Evolutionary conservation across 2,797 vertebrate genomes (phyloP).

Genomic region (Gymnodraco acuticeps): DNA sequence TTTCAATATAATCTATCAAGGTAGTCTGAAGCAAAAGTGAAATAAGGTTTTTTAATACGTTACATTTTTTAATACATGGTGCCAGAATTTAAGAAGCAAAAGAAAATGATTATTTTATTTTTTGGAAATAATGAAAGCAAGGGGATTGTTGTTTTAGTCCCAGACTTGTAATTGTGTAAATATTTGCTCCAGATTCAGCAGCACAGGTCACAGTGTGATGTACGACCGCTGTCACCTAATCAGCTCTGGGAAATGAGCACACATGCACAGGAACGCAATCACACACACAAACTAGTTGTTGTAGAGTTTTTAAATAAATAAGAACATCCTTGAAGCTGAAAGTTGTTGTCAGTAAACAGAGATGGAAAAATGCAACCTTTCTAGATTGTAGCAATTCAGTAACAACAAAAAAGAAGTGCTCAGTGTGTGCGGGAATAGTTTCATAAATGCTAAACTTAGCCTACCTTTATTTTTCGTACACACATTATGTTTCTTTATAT

Average conservation of each 20-base stretch:
- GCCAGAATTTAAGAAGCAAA: background rate
- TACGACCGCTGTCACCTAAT: slow-evolving; percentile 68
- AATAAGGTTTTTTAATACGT: background rate
- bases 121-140: slow-evolving; percentile 27
- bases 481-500: slow-evolving; percentile 15
- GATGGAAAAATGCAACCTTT: background rate
- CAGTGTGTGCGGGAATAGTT: background rate
- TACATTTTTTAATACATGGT: slow-evolving; percentile 8
- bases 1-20: background rate
- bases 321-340: background rate
- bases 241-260: slow-evolving; percentile 71
- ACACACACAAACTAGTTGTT: slow-evolving; percentile 23
- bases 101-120: background rate
- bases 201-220: slow-evolving; percentile 55
- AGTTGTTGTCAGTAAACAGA: background rate
- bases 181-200: slow-evolving; percentile 72
- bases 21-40: background rate
- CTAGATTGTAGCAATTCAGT: background rate
- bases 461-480: slow-evolving; percentile 19
- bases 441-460: slow-evolving; percentile 10
- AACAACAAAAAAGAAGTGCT: background rate
- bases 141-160: slow-evolving; percentile 31
- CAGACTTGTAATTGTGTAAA: slow-evolving; percentile 54
- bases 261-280: slow-evolving; percentile 29
- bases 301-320: slow-evolving; percentile 9